Evolutionary conservation across 2,113 vertebrate genomes (phyloP).

Genomic region (Camelus dromedarius): DNA sequence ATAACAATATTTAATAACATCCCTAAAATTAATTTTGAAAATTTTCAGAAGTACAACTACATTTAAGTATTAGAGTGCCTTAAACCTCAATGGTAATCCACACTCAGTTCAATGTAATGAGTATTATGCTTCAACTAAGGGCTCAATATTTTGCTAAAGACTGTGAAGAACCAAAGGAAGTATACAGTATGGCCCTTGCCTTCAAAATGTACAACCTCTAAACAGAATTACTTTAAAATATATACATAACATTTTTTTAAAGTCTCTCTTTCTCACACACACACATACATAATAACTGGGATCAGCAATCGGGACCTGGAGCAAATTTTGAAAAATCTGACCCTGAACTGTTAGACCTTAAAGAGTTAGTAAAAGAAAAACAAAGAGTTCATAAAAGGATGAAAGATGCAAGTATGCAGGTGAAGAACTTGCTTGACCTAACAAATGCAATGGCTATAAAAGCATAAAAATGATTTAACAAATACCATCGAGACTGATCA

Average conservation of each 20-base stretch:
- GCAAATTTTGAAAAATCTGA: conserved; percentile 9
- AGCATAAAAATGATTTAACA: background rate
- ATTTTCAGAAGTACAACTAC: background rate
- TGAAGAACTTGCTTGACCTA: conserved; percentile 20
- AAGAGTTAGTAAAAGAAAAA: background rate
- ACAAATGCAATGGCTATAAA: background rate
- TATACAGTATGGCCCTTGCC: background rate
- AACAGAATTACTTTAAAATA: conserved; percentile 16
- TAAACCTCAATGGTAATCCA: background rate
- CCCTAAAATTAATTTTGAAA: conserved; percentile 44
- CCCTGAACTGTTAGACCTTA: background rate
- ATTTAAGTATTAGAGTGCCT: background rate
- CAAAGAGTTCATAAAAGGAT: background rate
- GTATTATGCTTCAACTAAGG: background rate
- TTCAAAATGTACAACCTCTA: background rate
- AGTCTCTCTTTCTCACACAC: background rate
- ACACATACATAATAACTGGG: background rate
- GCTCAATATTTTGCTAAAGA: background rate
- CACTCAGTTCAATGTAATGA: background rate
- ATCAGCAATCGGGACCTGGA: background rate
- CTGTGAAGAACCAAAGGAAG: background rate
- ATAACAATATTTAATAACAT: background rate
- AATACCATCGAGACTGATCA: background rate
- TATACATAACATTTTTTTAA: background rate
- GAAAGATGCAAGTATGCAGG: background rate